A percentile compares a stretch with the other conserved stretches of the same genome.
These are phyloP conservation scores for Urocynchramus pylzowi DNA, from an alignment of 2,113 vertebrate species.

Conservation along the genomic window DNA sequence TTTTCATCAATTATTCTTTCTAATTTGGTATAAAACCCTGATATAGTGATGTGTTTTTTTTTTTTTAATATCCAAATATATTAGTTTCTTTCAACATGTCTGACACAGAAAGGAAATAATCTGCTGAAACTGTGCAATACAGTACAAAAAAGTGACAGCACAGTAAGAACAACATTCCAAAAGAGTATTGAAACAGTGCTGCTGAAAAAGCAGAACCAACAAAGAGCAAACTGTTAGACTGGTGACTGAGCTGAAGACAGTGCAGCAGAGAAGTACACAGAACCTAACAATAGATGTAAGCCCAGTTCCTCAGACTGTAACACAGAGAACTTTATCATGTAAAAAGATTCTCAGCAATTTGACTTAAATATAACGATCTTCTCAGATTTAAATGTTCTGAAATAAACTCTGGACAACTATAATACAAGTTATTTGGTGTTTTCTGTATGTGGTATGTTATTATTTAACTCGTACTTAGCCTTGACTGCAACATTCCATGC, in stretches of 20 bases:
- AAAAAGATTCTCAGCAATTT: background rate
- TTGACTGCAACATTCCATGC: conserved; percentile 75
- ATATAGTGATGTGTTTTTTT: background rate
- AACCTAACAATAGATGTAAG: background rate
- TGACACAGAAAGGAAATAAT: background rate
- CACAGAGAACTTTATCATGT: background rate
- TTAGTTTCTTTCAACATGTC: background rate
- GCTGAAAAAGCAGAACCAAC: background rate
- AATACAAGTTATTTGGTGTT: background rate
- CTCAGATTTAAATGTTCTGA: background rate
- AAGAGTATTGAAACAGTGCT: background rate
- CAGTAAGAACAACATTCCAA: background rate
- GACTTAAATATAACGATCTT: background rate
- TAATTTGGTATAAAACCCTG: background rate
- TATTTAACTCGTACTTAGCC: conserved; percentile 70
- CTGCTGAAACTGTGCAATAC: background rate
- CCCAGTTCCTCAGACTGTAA: background rate
- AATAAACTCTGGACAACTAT: background rate
- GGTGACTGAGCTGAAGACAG: background rate
- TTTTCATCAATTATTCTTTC: background rate
- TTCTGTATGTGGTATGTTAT: background rate
- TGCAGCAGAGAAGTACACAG: background rate
- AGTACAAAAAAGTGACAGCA: background rate
- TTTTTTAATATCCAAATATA: background rate
- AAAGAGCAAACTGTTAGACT: background rate